Evolutionary conservation across 2,113 vertebrate species (phyloP), one percentile per base, ranked within the genome.

Genomic region (Macquaria australasica): DNA sequence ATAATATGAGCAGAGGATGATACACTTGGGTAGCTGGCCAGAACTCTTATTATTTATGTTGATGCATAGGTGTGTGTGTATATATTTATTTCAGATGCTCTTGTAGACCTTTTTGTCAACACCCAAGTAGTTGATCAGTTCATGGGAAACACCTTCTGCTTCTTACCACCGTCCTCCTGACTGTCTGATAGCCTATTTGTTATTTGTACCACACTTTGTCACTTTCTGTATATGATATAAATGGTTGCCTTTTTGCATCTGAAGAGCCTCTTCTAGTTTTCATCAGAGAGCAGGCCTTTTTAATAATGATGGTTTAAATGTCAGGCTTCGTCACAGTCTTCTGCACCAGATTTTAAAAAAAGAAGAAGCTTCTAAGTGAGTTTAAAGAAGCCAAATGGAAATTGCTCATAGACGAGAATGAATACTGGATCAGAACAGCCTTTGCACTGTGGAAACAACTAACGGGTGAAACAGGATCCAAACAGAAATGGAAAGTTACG

Each of bases 401-500:
- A 81, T 45, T 43, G 58, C 50, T 58, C 14, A 34, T 70, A 77
- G 14, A 70, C 1, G n/a, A 78, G 34, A 50, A 31, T 69, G 31
- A 74, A 63, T 69, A 39, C 73, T 62, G 48, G 25, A 63, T 73
- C 14, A 75, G 39, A 74, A 3, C 43, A 63, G n/a, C 48, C 14
- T 63, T 63, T 81, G 71, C 58, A 51, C 21, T 31, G 16, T 76
- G 63, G 58, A 79, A 79, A 75, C 37, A 73, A 82, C 41, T 81
- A 23, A 70, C 41, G 21, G 20, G 25, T 86, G 58, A 34, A 71
- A 80, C 9, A 25, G 67, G 23, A 56, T 63, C 58, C 23, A 77
- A 73, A 73, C 20, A 60, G 34, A 48, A 74, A 51, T 73, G 75
- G 66, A 85, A 80, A 79, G 53, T 79, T 79, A 58, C 37, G 37